Base-by-base conservation (phyloP, 2,888 invertebrate genomes). In the Aphrophora alni region DNA sequence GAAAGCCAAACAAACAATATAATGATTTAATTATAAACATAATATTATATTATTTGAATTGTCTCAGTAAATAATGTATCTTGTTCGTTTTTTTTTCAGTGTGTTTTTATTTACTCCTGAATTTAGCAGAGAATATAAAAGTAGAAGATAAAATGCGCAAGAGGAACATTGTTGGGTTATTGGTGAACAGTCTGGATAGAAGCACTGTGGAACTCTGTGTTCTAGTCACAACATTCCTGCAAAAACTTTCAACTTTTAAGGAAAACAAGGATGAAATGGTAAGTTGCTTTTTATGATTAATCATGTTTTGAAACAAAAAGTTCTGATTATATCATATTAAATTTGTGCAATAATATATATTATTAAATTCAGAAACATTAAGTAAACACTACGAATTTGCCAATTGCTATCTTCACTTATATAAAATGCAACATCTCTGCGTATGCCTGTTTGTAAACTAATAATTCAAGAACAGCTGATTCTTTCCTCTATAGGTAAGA, bases 81-180 rank as follows among this genome's bases (percentile, higher is more conserved):
- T n/a, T n/a, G n/a, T n/a, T n/a, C n/a, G n/a, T n/a, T 76, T 84
- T 84, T 77, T 83, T 87, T 88, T 78, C 87, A 92, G 98, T 97
- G 72, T 95, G 97, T 2, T 96, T 97, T 88, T 97, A 98, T 88
- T 91, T 99, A 87, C 90, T 99, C 78, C 90, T 98, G 75, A 99
- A 99, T 88, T 95, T 99, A 88, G 96, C 98, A 3, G 98, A 98
- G 88, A 98, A 98, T 90, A 92, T 96, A 10, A 95, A 95, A 88
- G 95, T 98, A 2, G 99, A 99, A 89, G 95, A 97, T 89, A 99
- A 99, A 90, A 99, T 99, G 96, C 93, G 96, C 33, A 96, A 97
- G 86, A 95, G 98, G 88, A 96, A 95, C 86, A 93, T 98, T 84
- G 95, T 97, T 3, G 94, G 94, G 59, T 92, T 98, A 89, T 90